These are phyloP conservation scores for Drosophila triauraria DNA, from an alignment of 1,140 invertebrate species.

Conservation along the genomic window DNA sequence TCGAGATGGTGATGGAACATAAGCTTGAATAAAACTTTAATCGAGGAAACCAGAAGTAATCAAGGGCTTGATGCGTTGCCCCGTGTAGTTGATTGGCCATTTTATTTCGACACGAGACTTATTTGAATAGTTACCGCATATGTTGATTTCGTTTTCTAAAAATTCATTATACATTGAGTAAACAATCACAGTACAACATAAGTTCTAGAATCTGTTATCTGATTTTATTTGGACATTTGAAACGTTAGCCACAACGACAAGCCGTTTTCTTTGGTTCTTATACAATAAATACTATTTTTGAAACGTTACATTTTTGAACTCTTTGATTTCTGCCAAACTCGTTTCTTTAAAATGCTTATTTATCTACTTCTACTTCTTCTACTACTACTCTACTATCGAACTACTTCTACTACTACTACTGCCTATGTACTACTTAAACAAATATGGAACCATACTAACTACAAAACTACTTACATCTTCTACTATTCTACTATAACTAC, in stretches of 20 bases:
- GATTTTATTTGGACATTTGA: conserved; percentile 25
- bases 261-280: conserved; percentile 9
- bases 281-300: conserved; percentile 37
- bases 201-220: conserved; percentile 14
- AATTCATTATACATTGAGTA: conserved; percentile 4
- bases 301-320: conserved; percentile 42
- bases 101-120: conserved; percentile 5
- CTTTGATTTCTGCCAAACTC: conserved; percentile 59
- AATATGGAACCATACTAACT: conserved; percentile 81
- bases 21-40: conserved; percentile 1
- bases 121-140: background rate
- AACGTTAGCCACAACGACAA: conserved; percentile 18
- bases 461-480: conserved; percentile 82
- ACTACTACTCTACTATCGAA: conserved; percentile 64
- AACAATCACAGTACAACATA: conserved; percentile 1
- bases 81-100: conserved; percentile 14
- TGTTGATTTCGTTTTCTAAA: conserved; percentile 10
- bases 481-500: conserved; percentile 82
- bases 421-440: conserved; percentile 62
- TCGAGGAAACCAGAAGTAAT: background rate
- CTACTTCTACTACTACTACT: conserved; percentile 67
- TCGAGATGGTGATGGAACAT: background rate
- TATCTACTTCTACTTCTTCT: conserved; percentile 76
- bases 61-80: background rate
- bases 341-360: conserved; percentile 71